phyloP scores from a whole-genome alignment of 1,140 invertebrate species.

The Eupristina koningsbergeri region DNA sequence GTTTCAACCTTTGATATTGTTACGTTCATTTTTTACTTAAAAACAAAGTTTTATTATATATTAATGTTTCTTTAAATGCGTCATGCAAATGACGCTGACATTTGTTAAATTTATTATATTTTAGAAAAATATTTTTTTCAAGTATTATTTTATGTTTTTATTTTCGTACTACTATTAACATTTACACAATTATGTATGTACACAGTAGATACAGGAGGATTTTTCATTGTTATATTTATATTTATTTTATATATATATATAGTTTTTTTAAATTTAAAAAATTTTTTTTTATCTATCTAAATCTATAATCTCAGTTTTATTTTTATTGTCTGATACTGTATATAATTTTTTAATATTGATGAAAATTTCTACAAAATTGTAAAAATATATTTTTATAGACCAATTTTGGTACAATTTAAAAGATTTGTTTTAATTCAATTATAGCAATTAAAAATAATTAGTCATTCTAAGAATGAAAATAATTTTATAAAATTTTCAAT shows the following conservation, averaged over 20 bases:
- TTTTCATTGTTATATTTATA: slow-evolving; percentile 4
- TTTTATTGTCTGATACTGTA: neutral
- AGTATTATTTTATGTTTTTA: too few species aligned
- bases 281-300: too few species aligned
- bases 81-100: too few species aligned
- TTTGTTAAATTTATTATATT: too few species aligned
- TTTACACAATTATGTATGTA: neutral
- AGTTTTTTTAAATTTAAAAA: too few species aligned
- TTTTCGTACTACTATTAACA: too few species aligned
- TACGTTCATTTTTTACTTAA: neutral
- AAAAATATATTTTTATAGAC: neutral
- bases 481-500: slow-evolving; percentile 48
- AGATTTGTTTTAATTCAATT: slow-evolving; percentile 34
- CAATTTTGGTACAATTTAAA: neutral
- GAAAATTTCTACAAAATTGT: neutral
- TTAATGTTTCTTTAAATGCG: too few species aligned
- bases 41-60: neutral
- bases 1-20: slow-evolving; percentile 3
- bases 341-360: neutral
- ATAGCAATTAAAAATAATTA: neutral
- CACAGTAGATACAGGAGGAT: neutral
- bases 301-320: too few species aligned
- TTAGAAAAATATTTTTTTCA: too few species aligned
- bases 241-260: too few species aligned
- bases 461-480: slow-evolving; percentile 15